phyloP scores from a whole-genome alignment of 2,888 invertebrate species.

The Stenichneumon culpator region DNA sequence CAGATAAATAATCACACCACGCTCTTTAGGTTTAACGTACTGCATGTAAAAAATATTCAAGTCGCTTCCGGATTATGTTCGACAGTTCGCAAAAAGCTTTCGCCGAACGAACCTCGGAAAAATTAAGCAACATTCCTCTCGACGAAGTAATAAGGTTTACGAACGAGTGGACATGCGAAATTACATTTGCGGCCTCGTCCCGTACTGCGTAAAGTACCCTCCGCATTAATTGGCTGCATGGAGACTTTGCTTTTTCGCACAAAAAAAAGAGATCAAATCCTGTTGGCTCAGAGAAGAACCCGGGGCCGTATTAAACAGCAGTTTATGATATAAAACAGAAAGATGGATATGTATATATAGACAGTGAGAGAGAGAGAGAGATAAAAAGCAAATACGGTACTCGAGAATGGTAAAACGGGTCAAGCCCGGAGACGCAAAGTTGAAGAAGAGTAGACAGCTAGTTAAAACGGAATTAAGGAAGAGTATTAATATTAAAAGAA shows the following conservation, averaged over 20 bases:
- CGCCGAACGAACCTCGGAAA: background rate
- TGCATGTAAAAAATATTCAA: background rate
- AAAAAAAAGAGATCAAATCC: background rate
- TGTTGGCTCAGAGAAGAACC: background rate
- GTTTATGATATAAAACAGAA: background rate
- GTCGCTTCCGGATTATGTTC: background rate
- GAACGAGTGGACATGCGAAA: background rate
- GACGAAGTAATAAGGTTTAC: background rate
- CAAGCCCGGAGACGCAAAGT: conserved; percentile 32
- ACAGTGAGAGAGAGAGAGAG: conserved; percentile 5
- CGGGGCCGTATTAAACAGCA: conserved; percentile 9
- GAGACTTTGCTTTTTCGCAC: background rate
- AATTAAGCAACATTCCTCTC: background rate
- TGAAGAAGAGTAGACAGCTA: conserved; percentile 62
- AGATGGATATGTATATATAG: background rate
- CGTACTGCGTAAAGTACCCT: background rate
- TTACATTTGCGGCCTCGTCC: background rate
- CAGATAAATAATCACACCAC: background rate
- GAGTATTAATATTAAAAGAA: conserved; percentile 59
- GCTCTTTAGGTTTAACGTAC: background rate
- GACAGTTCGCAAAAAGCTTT: background rate
- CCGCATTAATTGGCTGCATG: conserved; percentile 9
- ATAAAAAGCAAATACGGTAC: conserved; percentile 16
- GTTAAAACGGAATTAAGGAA: conserved; percentile 64
- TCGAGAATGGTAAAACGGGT: conserved; percentile 38